Evolutionary conservation across 1,140 invertebrate species (phyloP), one percentile per base, ranked within the genome.

Genomic region (Drosophila paulistorum): DNA sequence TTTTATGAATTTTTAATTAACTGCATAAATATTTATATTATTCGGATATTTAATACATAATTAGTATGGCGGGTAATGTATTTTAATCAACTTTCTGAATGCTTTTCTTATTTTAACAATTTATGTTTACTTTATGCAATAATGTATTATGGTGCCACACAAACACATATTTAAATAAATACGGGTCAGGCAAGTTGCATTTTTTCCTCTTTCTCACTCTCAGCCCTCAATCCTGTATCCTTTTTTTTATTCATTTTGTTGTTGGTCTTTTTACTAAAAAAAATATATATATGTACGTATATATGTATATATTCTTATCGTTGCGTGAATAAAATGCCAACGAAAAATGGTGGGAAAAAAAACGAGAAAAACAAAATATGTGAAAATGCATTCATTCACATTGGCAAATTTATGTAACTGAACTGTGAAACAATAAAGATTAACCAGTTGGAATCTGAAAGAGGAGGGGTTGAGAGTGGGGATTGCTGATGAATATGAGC

Each of bases 21-120:
- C 69, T 81, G 67, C 64, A 70, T 65, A 79, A 82, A 83, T 82
- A 81, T 78, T 78, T 78, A 79, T 54, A 68, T 68, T 77, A 61
- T 77, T 59, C 48, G 63, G 51, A 26, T 54, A 68, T 67, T 82
- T 60, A 83, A 67, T 81, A 60, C 74, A 81, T 81, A 81, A 81
- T 78, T 86, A 75, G 65, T 70, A 57, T 48, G 57, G 67, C 61
- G 51, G 35, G 51, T 58, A 71, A 81, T 70, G 63, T 37, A 68
- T 61, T 71, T 79, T 81, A 79, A 85, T 86, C 78, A 72, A 86
- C 77, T 70, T 59, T 54, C 68, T 39, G 61, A 63, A 58, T 61
- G 62, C 61, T 72, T 74, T 67, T 51, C 45, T 51, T 51, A 51
- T 51, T 51, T 51, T 51, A 51, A 51, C 45, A 51, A 51, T 51